Evolutionary conservation across 2,797 vertebrate genomes (phyloP).

Genomic region (Gouania willdenowi): DNA sequence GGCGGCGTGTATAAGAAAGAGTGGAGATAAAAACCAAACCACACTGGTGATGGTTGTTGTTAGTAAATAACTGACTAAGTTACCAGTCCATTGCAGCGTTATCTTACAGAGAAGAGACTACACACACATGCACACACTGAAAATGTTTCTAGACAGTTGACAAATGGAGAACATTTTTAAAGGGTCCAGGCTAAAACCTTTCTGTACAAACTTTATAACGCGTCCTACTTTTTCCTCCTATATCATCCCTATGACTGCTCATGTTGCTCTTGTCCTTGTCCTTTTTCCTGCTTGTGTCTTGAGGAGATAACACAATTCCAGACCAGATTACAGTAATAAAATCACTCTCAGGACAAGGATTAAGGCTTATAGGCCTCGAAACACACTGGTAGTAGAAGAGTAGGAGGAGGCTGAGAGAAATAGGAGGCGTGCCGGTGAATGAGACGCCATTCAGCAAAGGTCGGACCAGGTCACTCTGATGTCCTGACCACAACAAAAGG

Average conservation of each 20-base stretch:
- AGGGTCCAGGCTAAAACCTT: no score
- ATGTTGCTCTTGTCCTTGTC: conserved; percentile 26
- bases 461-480: conserved; percentile 6
- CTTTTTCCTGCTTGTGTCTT: conserved; percentile 34
- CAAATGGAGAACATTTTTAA: no score
- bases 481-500: conserved; percentile 28
- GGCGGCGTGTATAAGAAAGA: no score
- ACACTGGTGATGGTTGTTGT: no score
- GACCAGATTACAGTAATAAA: conserved; percentile 69
- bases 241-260: conserved; percentile 4
- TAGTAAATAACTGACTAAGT: no score
- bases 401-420: neutral
- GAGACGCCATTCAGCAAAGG: neutral
- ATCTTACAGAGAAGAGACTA: no score
- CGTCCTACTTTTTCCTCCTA: neutral
- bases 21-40: no score
- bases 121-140: no score
- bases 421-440: neutral
- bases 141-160: no score
- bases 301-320: conserved; percentile 56
- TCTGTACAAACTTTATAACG: no score
- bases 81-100: no score
- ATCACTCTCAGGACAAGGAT: conserved; percentile 51
- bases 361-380: conserved; percentile 52
- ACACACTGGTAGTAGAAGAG: conserved; percentile 36